Conservation (phyloP, 2,888 invertebrate genomes). For the Anthophora plumipes region DNA sequence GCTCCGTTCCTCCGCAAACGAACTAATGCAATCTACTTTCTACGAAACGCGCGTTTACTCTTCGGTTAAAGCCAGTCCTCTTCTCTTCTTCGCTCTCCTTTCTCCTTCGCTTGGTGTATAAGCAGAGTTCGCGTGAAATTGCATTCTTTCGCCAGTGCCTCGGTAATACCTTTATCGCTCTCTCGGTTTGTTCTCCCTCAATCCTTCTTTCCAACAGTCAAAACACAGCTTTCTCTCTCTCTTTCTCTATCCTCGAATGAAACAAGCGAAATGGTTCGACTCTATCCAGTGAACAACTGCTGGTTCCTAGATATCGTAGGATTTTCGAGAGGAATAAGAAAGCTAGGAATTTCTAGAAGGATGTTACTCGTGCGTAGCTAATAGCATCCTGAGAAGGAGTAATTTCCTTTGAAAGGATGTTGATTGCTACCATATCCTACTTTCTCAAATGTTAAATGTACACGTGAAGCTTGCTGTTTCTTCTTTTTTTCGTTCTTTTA, state of each 20-base stretch:
- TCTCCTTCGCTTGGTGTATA: neutral
- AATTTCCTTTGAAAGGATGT: conserved; percentile 39
- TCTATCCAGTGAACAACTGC: neutral
- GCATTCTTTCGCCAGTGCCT: conserved; percentile 34
- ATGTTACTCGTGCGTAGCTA: neutral
- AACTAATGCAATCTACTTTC: conserved; percentile 35
- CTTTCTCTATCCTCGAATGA: neutral
- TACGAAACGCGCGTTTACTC: conserved; percentile 31
- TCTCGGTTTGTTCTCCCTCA: neutral
- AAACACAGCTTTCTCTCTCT: conserved; percentile 18
- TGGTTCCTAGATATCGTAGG: neutral
- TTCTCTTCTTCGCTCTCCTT: neutral
- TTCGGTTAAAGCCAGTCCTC: conserved; percentile 20
- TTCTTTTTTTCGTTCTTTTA: too few relatives aligned
- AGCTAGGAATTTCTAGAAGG: conserved; percentile 3
- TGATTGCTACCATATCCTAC: conserved; percentile 33
- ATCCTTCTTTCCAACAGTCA: conserved; percentile 1
- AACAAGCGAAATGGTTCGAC: conserved; percentile 9
- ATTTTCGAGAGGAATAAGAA: conserved; percentile 36
- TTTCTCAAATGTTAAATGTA: conserved; percentile 21
- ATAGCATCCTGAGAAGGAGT: conserved; percentile 15
- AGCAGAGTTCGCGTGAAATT: conserved; percentile 37
- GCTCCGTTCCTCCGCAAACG: neutral
- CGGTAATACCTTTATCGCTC: conserved; percentile 30
- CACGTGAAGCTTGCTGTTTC: neutral